These are phyloP conservation scores for Polietes domitor DNA, from an alignment of 2,888 invertebrate species.

Conservation along the genomic window DNA sequence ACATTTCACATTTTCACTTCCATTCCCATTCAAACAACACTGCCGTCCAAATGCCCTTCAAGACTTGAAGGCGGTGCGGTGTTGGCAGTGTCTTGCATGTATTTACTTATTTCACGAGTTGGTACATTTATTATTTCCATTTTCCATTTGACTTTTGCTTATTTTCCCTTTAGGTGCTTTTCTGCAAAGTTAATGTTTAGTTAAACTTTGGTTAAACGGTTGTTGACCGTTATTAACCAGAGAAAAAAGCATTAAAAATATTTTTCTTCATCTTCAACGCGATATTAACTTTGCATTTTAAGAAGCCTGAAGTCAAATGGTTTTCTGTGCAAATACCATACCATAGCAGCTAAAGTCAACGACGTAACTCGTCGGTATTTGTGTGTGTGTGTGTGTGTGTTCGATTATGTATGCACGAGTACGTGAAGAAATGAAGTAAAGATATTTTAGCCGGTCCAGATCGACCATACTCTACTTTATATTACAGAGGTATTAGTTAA, in stretches of 20 bases:
- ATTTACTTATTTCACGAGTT: background rate
- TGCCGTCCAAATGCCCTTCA: constrained; percentile 24
- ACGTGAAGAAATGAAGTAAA: background rate
- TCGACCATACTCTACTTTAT: background rate
- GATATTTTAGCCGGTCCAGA: background rate
- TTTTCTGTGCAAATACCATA: background rate
- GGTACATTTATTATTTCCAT: constrained; percentile 30
- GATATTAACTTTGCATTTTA: constrained; percentile 30
- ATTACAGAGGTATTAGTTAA: too few species aligned
- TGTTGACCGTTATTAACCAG: constrained; percentile 66
- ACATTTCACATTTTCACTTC: background rate
- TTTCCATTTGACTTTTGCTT: constrained; percentile 42
- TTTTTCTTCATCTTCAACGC: constrained; percentile 51
- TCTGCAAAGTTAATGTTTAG: constrained; percentile 46
- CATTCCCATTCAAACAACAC: background rate
- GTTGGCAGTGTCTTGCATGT: constrained; percentile 1
- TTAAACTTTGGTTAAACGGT: constrained; percentile 62
- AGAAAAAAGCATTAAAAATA: constrained; percentile 50
- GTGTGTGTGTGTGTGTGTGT: background rate
- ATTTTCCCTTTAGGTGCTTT: constrained; percentile 30
- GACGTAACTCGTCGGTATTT: background rate
- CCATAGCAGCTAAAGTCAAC: background rate
- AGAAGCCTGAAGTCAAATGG: constrained; percentile 37
- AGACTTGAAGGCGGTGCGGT: constrained; percentile 12
- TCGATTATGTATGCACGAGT: too few species aligned